These are phyloP conservation scores for Troides oblongomaculatus DNA, from an alignment of 2,888 invertebrate genomes.

Conservation along the genomic window DNA sequence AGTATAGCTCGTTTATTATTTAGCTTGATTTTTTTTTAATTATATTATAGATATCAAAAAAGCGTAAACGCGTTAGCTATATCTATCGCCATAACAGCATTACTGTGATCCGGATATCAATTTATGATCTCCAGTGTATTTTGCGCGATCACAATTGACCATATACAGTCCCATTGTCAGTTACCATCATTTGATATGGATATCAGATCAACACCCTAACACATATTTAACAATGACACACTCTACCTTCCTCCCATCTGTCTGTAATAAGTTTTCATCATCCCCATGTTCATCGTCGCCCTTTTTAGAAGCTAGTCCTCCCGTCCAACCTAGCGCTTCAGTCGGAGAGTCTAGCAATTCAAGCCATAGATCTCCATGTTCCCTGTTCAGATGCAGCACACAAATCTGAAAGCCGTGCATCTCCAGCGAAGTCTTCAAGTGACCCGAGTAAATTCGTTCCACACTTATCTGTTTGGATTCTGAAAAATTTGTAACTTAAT, in stretches of 20 bases:
- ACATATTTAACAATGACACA: background rate
- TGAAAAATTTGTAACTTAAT: conserved; percentile 37
- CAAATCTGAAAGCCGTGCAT: conserved; percentile 89
- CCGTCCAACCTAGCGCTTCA: conserved; percentile 80
- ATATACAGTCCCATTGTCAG: no score
- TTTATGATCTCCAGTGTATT: no score
- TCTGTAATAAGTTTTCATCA: conserved; percentile 53
- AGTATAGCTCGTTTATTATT: no score
- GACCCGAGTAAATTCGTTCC: conserved; percentile 78
- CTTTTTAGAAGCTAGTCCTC: conserved; percentile 53
- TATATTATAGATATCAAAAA: no score
- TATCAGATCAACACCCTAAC: no score
- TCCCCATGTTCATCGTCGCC: conserved; percentile 45
- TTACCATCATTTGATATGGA: no score
- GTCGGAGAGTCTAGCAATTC: conserved; percentile 79
- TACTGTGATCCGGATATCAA: no score
- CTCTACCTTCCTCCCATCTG: conserved; percentile 51
- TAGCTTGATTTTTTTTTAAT: no score
- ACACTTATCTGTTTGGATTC: conserved; percentile 66
- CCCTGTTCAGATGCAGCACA: conserved; percentile 78
- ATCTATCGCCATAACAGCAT: no score
- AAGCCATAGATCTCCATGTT: conserved; percentile 69
- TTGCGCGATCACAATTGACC: no score
- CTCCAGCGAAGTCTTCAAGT: conserved; percentile 87
- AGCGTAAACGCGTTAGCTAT: no score